Base-by-base conservation (phyloP, 2,888 invertebrate species). In the Lepidocyrtinus sp. region DNA sequence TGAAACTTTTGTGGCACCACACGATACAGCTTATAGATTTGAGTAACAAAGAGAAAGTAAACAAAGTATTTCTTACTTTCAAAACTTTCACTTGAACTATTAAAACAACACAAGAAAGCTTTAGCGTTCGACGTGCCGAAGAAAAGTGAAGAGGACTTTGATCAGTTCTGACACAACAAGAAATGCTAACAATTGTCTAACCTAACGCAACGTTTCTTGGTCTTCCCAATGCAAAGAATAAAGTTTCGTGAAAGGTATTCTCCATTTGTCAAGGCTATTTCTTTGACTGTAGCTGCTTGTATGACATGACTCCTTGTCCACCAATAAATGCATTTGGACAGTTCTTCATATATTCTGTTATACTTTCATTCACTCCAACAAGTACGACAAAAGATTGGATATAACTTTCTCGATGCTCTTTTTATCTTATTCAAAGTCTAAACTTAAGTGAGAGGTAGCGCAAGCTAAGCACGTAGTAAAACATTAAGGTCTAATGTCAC, bases 401-500 rank as follows among this genome's bases (percentile, higher is more conserved):
- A 55, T 55, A 12, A 9, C 9, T 15, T n/a, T 17, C 5, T 55
- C 9, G n/a, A 55, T 55, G 7, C 9, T 36, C 55, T 55, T n/a
- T 15, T 55, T 17, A 9, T 36, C 17, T 9, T 55, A 9, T 55
- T n/a, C 3, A 55, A n/a, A 55, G 17, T 55, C n/a, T n/a, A n/a
- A 15, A 55, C 55, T 55, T 55, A 12, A 17, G 17, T 15, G 55
- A n/a, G n/a, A n/a, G 55, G 17, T 17, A 55, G 9, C n/a, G 55
- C 2, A n/a, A 55, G n/a, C 55, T 55, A 55, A 55, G 55, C 55
- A 36, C 9, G 36, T 65, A 59, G 61, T 61, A 61, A 70, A 70
- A 70, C 22, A 61, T 69, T 55, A 69, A 50, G 61, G 74, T 55
- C 27, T 74, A 64, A 67, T 55, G 64, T 70, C 76, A 76, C 69